Conservation (phyloP, 2,888 invertebrate genomes). For the Caenorhabditis zanzibari region DNA sequence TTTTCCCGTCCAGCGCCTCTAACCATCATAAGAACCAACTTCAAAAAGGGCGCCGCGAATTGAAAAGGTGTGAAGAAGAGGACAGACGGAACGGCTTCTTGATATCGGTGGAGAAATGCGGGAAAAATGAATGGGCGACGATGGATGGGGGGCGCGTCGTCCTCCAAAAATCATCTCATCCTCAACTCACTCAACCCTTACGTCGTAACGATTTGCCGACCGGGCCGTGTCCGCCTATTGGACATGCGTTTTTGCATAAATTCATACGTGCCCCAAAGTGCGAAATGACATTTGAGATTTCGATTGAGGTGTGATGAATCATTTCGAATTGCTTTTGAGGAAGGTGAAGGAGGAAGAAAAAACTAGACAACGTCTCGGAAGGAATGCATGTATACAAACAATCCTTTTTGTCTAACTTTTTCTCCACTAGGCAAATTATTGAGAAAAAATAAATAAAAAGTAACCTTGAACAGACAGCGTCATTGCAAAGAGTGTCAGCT, state of each 20-base stretch:
- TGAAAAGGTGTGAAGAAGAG: slow-evolving; percentile 35
- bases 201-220: slow-evolving; percentile 59
- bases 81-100: slow-evolving; percentile 59
- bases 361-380: slow-evolving; percentile 57
- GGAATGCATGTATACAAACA: slow-evolving; percentile 50
- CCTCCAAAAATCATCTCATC: slow-evolving; percentile 66
- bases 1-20: background rate
- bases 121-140: slow-evolving; percentile 30
- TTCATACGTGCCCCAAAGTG: slow-evolving; percentile 61
- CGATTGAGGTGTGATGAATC: slow-evolving; percentile 43
- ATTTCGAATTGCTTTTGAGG: slow-evolving; percentile 43
- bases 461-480: slow-evolving; percentile 46
- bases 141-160: slow-evolving; percentile 66
- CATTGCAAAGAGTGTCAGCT: background rate
- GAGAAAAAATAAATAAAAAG: slow-evolving; percentile 21
- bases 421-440: slow-evolving; percentile 7
- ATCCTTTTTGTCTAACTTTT: slow-evolving; percentile 27
- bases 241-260: slow-evolving; percentile 64
- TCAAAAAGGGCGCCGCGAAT: slow-evolving; percentile 16
- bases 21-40: slow-evolving; percentile 34
- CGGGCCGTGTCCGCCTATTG: slow-evolving; percentile 52
- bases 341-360: slow-evolving; percentile 12
- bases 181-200: slow-evolving; percentile 66
- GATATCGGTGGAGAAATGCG: slow-evolving; percentile 46
- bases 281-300: slow-evolving; percentile 60